Conservation (phyloP, 2,113 vertebrate genomes). For the Poecilia latipinna region DNA sequence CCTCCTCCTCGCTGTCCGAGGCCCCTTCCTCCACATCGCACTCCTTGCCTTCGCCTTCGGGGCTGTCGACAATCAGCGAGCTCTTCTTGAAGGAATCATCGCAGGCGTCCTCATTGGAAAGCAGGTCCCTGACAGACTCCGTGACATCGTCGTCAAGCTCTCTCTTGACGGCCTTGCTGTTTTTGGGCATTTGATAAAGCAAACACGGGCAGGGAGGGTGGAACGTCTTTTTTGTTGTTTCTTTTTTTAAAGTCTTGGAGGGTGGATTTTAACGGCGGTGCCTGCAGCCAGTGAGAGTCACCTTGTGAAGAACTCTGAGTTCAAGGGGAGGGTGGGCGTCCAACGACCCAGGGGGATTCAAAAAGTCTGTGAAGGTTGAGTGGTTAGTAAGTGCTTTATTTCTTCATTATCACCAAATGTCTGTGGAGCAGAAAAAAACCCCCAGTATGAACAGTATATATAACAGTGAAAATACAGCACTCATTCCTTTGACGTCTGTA, state of each 20-base stretch:
- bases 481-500: too few relatives aligned
- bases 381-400: slow-evolving; percentile 53
- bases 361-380: slow-evolving; percentile 31
- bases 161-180: slow-evolving; percentile 95
- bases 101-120: slow-evolving; percentile 93
- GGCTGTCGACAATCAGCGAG: slow-evolving; percentile 86
- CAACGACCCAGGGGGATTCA: not conserved
- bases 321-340: slow-evolving; percentile 9
- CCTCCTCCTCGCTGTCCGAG: slow-evolving; percentile 88
- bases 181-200: slow-evolving; percentile 95
- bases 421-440: slow-evolving; percentile 55
- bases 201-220: slow-evolving; percentile 54
- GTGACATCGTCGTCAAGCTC: slow-evolving; percentile 96
- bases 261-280: slow-evolving; percentile 12
- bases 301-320: slow-evolving; percentile 8
- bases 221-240: slow-evolving; percentile 64
- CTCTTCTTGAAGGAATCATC: slow-evolving; percentile 96
- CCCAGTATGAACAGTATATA: not conserved
- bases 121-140: slow-evolving; percentile 95
- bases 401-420: slow-evolving; percentile 75
- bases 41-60: slow-evolving; percentile 85
- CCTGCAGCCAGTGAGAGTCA: slow-evolving; percentile 21
- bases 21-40: slow-evolving; percentile 83
- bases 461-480: not conserved
- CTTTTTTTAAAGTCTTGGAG: not conserved